Conservation (phyloP, 2,888 invertebrate genomes). For the Lepidochitona cinerea region DNA sequence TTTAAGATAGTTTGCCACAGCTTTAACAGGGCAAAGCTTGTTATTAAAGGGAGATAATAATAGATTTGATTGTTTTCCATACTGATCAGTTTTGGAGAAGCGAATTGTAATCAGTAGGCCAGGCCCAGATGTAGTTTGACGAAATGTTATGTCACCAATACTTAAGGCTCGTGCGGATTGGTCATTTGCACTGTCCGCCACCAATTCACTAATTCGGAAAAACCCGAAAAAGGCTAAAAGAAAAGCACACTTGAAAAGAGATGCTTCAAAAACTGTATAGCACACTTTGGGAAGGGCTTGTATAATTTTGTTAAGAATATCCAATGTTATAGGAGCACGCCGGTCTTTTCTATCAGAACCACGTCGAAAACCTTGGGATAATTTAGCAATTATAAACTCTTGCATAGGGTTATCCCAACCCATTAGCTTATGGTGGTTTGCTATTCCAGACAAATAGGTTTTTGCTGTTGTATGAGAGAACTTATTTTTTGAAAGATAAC, state of each 20-base stretch:
- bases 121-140: background rate
- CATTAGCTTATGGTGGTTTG: background rate
- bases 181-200: background rate
- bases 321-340: background rate
- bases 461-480: background rate
- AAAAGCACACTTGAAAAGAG: background rate
- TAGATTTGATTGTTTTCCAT: background rate
- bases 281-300: background rate
- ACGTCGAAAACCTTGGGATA: background rate
- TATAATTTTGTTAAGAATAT: background rate
- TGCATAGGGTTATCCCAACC: background rate
- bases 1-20: too few relatives aligned
- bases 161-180: background rate
- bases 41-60: background rate
- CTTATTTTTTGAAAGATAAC: background rate
- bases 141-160: background rate
- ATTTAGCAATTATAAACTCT: background rate
- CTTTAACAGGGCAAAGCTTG: too few relatives aligned
- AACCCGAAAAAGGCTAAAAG: slow-evolving; percentile 8
- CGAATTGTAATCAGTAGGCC: background rate
- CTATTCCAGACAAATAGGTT: background rate
- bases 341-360: background rate
- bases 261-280: background rate
- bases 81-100: background rate
- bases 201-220: background rate